Base-by-base conservation (phyloP, 2,797 vertebrate genomes). In the Hafferia zeledoni region DNA sequence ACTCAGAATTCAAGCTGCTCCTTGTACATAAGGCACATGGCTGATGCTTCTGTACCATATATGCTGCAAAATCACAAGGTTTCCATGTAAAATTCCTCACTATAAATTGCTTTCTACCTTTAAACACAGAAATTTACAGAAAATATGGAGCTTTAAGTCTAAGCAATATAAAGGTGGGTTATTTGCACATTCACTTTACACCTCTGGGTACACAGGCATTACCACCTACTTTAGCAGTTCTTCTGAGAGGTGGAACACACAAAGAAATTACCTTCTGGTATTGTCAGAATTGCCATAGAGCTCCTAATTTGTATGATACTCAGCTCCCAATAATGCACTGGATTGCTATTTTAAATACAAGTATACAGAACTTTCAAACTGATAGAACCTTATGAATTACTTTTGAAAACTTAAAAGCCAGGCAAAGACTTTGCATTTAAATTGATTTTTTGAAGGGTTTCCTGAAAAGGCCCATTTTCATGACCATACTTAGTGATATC, bases 381-480 rank as follows among this genome's bases (percentile, higher is more conserved):
- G 31, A 75, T 23, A 70, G 74, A 89, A 78, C 28, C n/a, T 86
- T 44, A 85, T 53, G 49, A 69, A 88, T 75, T 39, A 64, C 70
- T 95, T 93, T 23, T 53, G 57, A 69, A 90, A 95, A 79, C 59
- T 83, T 77, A 82, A 91, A 95, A 87, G 67, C 44, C 31, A 67
- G 44, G 55, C 59, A 68, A 85, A 90, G 71, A 56, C 61, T 97
- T 96, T 93, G 80, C 87, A 96, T 95, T 96, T 96, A 95, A 93
- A 95, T 93, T 74, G 71, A 69, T 94, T 95, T 96, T 95, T 83
- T 72, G 55, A 91, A 80, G 47, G 15, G 70, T 93, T 93, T 95
- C 78, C 81, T 1, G 1, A 83, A 96, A 93, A 96, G 72, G 43
- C 28, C 75, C 43, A 43, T 96, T 94, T 96, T 94, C 87, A 46